These are phyloP conservation scores for Tetraneura akinire DNA, from an alignment of 1,140 invertebrate species.

Conservation along the genomic window DNA sequence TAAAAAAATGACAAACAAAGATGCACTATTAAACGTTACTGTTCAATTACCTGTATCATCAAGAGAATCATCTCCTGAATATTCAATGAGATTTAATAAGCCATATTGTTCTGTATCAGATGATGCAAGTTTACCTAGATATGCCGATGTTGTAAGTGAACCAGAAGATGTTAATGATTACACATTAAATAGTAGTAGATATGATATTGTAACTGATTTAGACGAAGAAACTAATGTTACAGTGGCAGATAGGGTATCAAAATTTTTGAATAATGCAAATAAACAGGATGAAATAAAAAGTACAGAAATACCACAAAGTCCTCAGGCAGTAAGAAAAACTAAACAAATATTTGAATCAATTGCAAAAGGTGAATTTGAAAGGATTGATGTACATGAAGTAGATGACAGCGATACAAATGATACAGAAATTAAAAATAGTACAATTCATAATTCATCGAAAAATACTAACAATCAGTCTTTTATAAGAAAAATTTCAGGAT, in stretches of 20 bases:
- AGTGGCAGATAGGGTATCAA: constrained; percentile 63
- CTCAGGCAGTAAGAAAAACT: constrained; percentile 67
- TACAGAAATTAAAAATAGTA: neutral
- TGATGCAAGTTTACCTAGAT: constrained; percentile 58
- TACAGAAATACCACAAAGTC: constrained; percentile 58
- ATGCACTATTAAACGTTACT: constrained; percentile 59
- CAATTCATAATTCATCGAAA: neutral
- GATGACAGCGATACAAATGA: neutral
- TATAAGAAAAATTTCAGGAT: constrained; percentile 34
- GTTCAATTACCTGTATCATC: constrained; percentile 72
- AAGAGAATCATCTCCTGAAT: constrained; percentile 67
- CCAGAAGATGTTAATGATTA: constrained; percentile 67
- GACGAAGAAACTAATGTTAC: constrained; percentile 59
- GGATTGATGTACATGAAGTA: neutral
- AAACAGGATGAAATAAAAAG: constrained; percentile 35
- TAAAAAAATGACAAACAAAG: constrained; percentile 51
- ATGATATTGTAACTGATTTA: constrained; percentile 58
- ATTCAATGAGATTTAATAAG: neutral
- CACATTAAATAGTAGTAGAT: constrained; percentile 58
- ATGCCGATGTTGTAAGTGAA: constrained; percentile 71
- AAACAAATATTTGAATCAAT: constrained; percentile 69
- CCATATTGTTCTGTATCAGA: constrained; percentile 47
- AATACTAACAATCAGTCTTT: neutral
- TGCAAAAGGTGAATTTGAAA: constrained; percentile 58
- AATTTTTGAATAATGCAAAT: constrained; percentile 62